These are phyloP conservation scores for Athene cunicularia DNA, from an alignment of 2,113 vertebrate species.

Conservation along the genomic window DNA sequence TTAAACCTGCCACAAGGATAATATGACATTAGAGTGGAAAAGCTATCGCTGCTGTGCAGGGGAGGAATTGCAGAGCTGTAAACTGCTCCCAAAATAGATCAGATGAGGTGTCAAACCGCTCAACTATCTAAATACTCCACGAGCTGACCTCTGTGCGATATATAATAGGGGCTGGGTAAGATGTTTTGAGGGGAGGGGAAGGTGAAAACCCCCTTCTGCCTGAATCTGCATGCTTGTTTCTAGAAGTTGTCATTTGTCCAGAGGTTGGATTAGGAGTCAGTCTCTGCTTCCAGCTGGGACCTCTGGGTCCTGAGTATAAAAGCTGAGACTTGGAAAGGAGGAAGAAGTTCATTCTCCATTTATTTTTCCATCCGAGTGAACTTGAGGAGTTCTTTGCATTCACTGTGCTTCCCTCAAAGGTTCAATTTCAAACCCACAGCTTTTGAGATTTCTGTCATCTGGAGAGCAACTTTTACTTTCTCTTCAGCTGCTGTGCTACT, in stretches of 20 bases:
- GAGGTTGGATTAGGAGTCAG: neutral
- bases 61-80: slow-evolving; percentile 66
- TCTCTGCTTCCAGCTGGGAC: neutral
- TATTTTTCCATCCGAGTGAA: neutral
- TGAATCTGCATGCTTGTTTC: neutral
- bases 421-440: neutral
- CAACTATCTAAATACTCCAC: slow-evolving; percentile 52
- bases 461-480: neutral
- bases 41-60: slow-evolving; percentile 50
- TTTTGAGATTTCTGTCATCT: neutral
- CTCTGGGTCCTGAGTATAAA: neutral
- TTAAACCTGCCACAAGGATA: slow-evolving; percentile 53
- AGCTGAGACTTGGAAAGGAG: neutral
- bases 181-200: neutral
- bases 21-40: slow-evolving; percentile 69
- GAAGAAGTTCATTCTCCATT: neutral
- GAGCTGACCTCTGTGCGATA: slow-evolving; percentile 39
- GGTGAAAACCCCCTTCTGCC: neutral
- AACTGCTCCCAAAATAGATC: slow-evolving; percentile 71
- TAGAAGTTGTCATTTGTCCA: neutral
- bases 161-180: slow-evolving; percentile 38
- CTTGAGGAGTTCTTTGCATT: accelerated
- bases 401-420: neutral
- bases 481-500: neutral
- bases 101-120: slow-evolving; percentile 66